Evolutionary conservation across 2,113 vertebrate species (phyloP).

Genomic region (Malurus melanocephalus): DNA sequence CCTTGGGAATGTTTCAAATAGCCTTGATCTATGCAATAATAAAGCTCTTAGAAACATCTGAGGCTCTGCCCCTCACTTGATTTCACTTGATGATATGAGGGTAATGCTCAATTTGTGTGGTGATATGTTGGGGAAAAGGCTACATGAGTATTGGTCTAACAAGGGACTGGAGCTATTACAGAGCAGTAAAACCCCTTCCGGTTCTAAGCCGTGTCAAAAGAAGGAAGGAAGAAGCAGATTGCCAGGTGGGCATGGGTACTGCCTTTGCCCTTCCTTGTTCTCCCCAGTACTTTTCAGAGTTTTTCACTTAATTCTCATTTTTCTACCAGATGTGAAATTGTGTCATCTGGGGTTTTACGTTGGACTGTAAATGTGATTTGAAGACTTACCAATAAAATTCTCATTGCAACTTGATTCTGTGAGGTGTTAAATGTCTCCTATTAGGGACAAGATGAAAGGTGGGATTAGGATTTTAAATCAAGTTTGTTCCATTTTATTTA

Average conservation of each 20-base stretch:
- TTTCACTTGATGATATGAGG: neutral
- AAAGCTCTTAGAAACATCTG: neutral
- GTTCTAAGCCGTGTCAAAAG: neutral
- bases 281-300: neutral
- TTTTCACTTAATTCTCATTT: neutral
- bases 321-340: neutral
- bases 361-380: neutral
- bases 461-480: neutral
- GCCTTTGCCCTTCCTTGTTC: neutral
- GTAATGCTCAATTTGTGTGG: neutral
- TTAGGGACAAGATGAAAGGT: neutral
- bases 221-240: neutral
- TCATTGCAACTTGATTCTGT: neutral
- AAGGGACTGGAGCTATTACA: neutral
- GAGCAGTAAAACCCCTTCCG: neutral
- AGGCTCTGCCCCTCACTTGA: neutral
- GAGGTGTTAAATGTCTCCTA: neutral
- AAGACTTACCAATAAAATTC: neutral
- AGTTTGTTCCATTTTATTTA: neutral
- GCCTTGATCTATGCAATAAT: neutral
- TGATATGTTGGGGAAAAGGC: neutral
- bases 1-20: neutral
- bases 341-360: neutral
- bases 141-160: accelerated
- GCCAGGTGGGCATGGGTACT: neutral